These are phyloP conservation scores for Pachyramphus minor DNA, from an alignment of 2,113 vertebrate species.

Conservation along the genomic window DNA sequence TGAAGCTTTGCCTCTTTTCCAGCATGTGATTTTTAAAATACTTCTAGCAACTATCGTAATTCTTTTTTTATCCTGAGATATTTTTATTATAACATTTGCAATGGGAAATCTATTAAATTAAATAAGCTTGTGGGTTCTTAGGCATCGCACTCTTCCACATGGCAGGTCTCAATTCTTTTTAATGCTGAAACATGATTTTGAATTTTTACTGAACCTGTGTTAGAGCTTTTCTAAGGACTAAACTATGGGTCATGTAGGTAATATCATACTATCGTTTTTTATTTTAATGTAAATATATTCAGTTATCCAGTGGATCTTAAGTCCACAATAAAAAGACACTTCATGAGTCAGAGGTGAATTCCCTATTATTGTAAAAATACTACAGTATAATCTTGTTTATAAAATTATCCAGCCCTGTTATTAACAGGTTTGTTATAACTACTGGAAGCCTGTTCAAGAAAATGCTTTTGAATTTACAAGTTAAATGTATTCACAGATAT, in stretches of 20 bases:
- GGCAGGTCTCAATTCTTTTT: neutral
- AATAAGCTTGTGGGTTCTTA: neutral
- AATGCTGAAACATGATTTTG: neutral
- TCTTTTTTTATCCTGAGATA: neutral
- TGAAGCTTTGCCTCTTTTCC: neutral
- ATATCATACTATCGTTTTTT: neutral
- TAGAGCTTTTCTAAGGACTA: neutral
- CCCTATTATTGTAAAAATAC: neutral
- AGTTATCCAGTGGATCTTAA: neutral
- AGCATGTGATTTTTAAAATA: neutral
- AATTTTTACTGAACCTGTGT: neutral
- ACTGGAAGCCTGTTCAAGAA: neutral
- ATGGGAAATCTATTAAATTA: neutral
- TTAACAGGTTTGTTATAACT: neutral
- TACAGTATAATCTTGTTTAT: neutral
- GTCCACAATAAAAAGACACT: neutral
- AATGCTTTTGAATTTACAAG: neutral
- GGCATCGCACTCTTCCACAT: neutral
- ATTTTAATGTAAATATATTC: neutral
- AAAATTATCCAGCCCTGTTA: neutral
- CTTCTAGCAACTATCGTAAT: neutral
- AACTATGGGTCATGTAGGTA: neutral
- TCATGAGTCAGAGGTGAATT: neutral
- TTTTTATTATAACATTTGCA: neutral
- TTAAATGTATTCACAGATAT: neutral